These are phyloP conservation scores for Drosophila tanythrix DNA, from an alignment of 2,888 invertebrate species.

Conservation along the genomic window DNA sequence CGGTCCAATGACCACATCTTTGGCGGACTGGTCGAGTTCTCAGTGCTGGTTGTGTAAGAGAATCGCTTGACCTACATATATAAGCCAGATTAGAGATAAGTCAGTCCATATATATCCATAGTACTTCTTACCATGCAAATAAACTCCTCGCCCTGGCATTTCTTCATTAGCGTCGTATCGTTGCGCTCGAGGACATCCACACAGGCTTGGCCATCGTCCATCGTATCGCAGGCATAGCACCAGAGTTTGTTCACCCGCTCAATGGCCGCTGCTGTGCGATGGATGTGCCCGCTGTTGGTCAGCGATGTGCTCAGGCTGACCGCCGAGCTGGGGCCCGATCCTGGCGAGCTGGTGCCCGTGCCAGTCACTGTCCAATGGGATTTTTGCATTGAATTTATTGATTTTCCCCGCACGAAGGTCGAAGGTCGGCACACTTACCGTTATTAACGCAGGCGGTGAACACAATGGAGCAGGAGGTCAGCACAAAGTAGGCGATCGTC, in stretches of 20 bases:
- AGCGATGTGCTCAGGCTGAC: conserved; percentile 75
- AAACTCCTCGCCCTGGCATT: conserved; percentile 90
- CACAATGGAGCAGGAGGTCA: conserved; percentile 65
- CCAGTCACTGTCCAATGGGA: conserved; percentile 54
- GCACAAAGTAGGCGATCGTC: conserved; percentile 62
- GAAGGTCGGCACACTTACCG: conserved; percentile 55
- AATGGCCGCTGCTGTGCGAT: conserved; percentile 92
- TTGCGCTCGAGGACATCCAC: conserved; percentile 87
- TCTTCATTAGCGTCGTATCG: conserved; percentile 88
- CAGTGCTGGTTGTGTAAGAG: conserved; percentile 93
- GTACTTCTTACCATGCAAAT: conserved; percentile 89
- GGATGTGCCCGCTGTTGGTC: conserved; percentile 86
- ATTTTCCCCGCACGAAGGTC: conserved; percentile 40
- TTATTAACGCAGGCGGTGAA: conserved; percentile 71
- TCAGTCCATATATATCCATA: background rate
- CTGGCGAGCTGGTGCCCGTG: conserved; percentile 66
- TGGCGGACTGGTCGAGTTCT: conserved; percentile 90
- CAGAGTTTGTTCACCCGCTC: conserved; percentile 91
- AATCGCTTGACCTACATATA: conserved; percentile 89
- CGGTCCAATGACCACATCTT: conserved; percentile 94
- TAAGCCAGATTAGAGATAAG: background rate
- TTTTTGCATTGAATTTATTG: conserved; percentile 44
- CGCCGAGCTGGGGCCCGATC: conserved; percentile 76
- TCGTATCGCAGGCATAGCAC: conserved; percentile 93
- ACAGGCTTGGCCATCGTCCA: conserved; percentile 89